These are phyloP conservation scores for Drosophila burlai DNA, from an alignment of 1,140 invertebrate species.

Conservation along the genomic window DNA sequence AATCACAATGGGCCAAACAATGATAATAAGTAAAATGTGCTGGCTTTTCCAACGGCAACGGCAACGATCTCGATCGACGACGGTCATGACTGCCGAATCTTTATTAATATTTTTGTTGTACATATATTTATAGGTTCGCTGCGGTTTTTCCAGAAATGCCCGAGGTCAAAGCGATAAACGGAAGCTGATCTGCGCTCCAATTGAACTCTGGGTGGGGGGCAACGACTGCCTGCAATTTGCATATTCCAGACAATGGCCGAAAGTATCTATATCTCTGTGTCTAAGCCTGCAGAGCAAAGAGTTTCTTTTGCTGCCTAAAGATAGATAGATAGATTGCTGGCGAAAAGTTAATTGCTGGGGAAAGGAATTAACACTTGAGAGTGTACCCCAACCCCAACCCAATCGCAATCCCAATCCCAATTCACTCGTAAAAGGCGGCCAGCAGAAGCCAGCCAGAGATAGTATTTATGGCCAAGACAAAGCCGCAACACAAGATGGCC, in stretches of 20 bases:
- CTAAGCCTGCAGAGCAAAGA: background rate
- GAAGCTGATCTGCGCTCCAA: slow-evolving; percentile 52
- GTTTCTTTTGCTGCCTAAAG: slow-evolving; percentile 6
- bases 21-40: slow-evolving; percentile 74
- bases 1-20: slow-evolving; percentile 61
- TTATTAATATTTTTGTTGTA: slow-evolving; percentile 68
- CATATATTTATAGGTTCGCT: slow-evolving; percentile 31
- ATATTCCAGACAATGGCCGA: slow-evolving; percentile 69
- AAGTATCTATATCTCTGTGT: slow-evolving; percentile 23
- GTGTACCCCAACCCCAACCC: background rate
- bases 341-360: slow-evolving; percentile 63
- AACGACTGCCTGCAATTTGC: slow-evolving; percentile 64
- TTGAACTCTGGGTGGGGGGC: slow-evolving; percentile 28
- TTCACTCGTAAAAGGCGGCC: slow-evolving; percentile 21
- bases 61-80: slow-evolving; percentile 27
- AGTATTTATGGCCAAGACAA: slow-evolving; percentile 68
- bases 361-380: slow-evolving; percentile 73
- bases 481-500: slow-evolving; percentile 58
- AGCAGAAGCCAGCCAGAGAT: slow-evolving; percentile 43
- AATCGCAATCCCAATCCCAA: background rate
- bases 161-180: slow-evolving; percentile 71
- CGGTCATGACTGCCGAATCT: slow-evolving; percentile 68
- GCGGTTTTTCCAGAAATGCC: slow-evolving; percentile 39
- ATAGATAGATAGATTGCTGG: background rate
- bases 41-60: slow-evolving; percentile 3